Base-by-base conservation (phyloP, 2,797 vertebrate species). In the Petrocephalus sullivani region DNA sequence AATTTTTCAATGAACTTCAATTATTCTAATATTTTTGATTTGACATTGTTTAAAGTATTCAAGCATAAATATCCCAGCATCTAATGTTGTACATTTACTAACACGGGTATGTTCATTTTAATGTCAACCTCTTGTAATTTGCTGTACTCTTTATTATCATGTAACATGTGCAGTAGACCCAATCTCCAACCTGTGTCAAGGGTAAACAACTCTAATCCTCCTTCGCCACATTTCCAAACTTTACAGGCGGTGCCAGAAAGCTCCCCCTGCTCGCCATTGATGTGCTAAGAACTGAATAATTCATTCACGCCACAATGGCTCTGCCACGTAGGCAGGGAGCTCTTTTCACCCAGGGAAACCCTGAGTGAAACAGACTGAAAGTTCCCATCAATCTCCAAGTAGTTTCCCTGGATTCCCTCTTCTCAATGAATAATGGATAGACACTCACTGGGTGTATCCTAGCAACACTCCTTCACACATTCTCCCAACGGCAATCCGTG, bases 301-400 rank as follows among this genome's bases (percentile, higher is more conserved):
- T 96, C 89, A 93, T 92, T 93, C 93, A 93, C 89, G 37, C 88
- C 91, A 95, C 95, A 95, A 94, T 95, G 91, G 93, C 91, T 49
- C 87, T 90, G 92, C 93, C 94, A 93, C 93, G 89, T 93, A 90
- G 86, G 89, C 92, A 88, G 90, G 90, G 64, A 89, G 91, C 90
- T 91, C 93, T 92, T 91, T 94, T 94, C 93, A 94, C 89, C 51
- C 87, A 88, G 89, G 89, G 84, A 89, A 91, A 88, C 8, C 1
- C 90, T 89, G 91, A 92, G 90, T 92, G 87, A 57, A 92, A 53
- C 89, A 88, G 91, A 91, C 92, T 91, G 92, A 92, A 92, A 90
- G 83, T 94, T 94, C 92, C 93, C 93, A 95, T 95, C 94, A 95
- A 92, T 94, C 94, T 94, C 92, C 51, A 88, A 86, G 90, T 90